These are phyloP conservation scores for Danio choprae DNA, from an alignment of 2,797 vertebrate genomes.

Conservation along the genomic window DNA sequence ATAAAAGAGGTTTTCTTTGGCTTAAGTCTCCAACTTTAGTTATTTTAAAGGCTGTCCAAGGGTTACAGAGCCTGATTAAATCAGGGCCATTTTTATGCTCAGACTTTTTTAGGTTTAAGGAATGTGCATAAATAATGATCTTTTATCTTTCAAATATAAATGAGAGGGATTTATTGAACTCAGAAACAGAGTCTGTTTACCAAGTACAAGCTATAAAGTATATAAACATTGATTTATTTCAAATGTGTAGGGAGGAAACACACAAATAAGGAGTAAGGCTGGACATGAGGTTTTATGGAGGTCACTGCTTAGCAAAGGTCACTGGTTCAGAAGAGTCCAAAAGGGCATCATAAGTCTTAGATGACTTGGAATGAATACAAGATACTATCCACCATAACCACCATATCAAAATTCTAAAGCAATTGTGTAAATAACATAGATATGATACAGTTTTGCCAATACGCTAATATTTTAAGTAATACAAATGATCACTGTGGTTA, in stretches of 20 bases:
- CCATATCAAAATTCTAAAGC: not conserved
- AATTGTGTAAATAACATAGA: not conserved
- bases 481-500: not conserved
- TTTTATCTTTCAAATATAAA: constrained; percentile 67
- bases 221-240: constrained; percentile 59
- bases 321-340: constrained; percentile 68
- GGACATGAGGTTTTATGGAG: constrained; percentile 66
- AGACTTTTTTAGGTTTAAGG: constrained; percentile 64
- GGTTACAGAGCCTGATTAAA: constrained; percentile 58
- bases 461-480: not conserved
- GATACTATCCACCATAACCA: not conserved
- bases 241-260: constrained; percentile 53
- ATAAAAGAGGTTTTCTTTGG: constrained; percentile 67
- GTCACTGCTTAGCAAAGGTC: constrained; percentile 66
- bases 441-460: not conserved
- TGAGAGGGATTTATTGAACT: constrained; percentile 37
- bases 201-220: constrained; percentile 67
- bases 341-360: constrained; percentile 59
- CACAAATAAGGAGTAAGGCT: constrained; percentile 51
- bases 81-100: constrained; percentile 59
- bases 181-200: constrained; percentile 63
- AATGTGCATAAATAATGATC: constrained; percentile 64
- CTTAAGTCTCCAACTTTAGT: constrained; percentile 55
- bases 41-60: constrained; percentile 68
- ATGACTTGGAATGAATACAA: not conserved